Evolutionary conservation across 2,797 vertebrate species (phyloP), one percentile per base, ranked within the genome.

Genomic region (Xenentodon cancila): DNA sequence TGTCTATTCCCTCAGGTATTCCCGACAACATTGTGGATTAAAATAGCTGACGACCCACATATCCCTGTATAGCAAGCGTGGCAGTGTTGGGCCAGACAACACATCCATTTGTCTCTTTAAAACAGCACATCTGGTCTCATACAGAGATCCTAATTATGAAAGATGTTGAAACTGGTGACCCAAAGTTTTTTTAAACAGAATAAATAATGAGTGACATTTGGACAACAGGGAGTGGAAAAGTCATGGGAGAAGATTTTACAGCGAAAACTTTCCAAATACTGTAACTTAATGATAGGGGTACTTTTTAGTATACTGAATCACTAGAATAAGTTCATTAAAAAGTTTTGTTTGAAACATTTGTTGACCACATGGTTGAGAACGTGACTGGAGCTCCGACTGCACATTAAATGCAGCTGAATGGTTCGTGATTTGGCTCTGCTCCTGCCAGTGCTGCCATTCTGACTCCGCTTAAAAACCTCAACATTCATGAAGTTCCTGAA

Each of bases 11-110:
- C 91, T 65, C 79, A 84, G 88, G 91, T 93, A 89, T 84, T 88
- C 86, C 84, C 62, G 51, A 81, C 81, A 90, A 90, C 89, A 88
- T 85, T 77, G 85, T 83, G 76, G 91, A 92, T 90, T 89, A 93
- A 92, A 92, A 93, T 92, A 93, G 91, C 89, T 79, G 80, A 64
- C 89, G 90, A 92, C 92, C 92, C 92, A 93, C 84, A 90, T 88
- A 85, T 87, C 65, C 74, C 66, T 49, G 68, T 73, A 52, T 45
- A 80, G 77, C 74, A 58, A 66, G 75, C 77, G 59, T 58, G 68
- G 66, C 65, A 52, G 56, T 53, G 78, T 75, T 57, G 75, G 66
- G 73, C 80, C 78, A 87, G 71, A 87, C 81, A 75, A 61, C 73
- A 73, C 46, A 76, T 64, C 45, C 59, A 78, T 75, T 75, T 81